These are phyloP conservation scores for Neodiprion virginianus DNA, from an alignment of 1,140 invertebrate genomes.

Conservation along the genomic window DNA sequence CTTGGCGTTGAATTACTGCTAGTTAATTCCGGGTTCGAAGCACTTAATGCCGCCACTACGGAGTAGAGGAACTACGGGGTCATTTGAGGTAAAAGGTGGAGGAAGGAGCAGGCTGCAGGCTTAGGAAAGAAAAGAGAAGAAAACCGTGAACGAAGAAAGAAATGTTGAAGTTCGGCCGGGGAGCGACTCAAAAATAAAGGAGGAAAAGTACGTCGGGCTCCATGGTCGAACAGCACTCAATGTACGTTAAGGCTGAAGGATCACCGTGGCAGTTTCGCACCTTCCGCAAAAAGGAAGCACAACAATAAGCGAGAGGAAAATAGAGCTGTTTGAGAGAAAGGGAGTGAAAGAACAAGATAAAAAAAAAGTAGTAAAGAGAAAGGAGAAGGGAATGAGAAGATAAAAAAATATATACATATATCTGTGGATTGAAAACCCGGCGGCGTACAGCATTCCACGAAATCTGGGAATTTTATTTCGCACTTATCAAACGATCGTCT, in stretches of 20 bases:
- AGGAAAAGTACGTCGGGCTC: neutral
- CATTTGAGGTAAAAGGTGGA: neutral
- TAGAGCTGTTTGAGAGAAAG: neutral
- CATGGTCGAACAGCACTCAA: neutral
- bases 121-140: neutral
- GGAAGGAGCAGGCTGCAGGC: neutral
- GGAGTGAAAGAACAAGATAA: no score
- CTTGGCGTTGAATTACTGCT: neutral
- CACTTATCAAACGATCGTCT: no score
- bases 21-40: neutral
- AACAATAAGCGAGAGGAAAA: neutral
- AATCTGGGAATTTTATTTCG: no score
- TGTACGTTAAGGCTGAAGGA: slow-evolving; percentile 1
- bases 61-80: neutral
- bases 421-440: no score
- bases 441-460: no score
- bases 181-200: neutral
- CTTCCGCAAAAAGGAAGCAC: neutral
- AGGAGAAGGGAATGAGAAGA: no score
- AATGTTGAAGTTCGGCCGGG: neutral
- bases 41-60: neutral
- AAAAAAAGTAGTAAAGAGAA: no score
- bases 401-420: no score
- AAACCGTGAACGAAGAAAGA: neutral
- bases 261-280: neutral